These are phyloP conservation scores for Desmophyllum pertusum DNA, from an alignment of 92 coral and sea anemone species.

Conservation along the genomic window DNA sequence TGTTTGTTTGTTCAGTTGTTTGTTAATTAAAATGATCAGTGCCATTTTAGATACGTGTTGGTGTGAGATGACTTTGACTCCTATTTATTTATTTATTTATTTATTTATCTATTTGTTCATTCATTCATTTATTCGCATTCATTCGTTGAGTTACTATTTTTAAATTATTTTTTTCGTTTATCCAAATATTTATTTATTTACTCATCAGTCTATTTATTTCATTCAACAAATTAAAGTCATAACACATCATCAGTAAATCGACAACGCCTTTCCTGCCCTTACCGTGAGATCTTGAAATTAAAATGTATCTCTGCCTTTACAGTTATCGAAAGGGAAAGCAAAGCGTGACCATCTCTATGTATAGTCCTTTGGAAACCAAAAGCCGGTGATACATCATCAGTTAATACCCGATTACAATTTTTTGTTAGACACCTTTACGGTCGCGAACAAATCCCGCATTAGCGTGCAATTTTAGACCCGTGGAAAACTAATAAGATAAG, in stretches of 20 bases:
- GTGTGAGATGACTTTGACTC: not conserved
- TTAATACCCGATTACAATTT: not conserved
- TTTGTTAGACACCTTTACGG: not conserved
- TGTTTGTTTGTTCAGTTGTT: not conserved
- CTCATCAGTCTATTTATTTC: not conserved
- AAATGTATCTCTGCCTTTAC: too few relatives aligned
- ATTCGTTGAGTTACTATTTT: too few relatives aligned
- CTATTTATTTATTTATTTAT: not conserved
- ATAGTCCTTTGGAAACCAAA: not conserved
- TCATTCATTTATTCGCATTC: too few relatives aligned
- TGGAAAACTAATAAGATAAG: slow-evolving; percentile 38
- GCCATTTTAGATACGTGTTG: not conserved
- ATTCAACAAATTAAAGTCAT: too few relatives aligned
- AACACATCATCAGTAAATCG: too few relatives aligned
- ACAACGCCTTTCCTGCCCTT: too few relatives aligned
- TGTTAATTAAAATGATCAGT: not conserved
- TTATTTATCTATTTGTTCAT: not conserved
- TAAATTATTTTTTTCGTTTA: not conserved
- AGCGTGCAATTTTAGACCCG: slow-evolving; percentile 32
- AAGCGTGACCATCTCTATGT: not conserved
- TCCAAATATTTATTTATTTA: not conserved
- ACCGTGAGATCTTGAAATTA: too few relatives aligned
- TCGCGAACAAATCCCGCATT: slow-evolving; percentile 4
- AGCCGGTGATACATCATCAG: not conserved
- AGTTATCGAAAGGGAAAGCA: not conserved